These are phyloP conservation scores for Antheraea yamamai DNA, from an alignment of 2,888 invertebrate species.

Conservation along the genomic window DNA sequence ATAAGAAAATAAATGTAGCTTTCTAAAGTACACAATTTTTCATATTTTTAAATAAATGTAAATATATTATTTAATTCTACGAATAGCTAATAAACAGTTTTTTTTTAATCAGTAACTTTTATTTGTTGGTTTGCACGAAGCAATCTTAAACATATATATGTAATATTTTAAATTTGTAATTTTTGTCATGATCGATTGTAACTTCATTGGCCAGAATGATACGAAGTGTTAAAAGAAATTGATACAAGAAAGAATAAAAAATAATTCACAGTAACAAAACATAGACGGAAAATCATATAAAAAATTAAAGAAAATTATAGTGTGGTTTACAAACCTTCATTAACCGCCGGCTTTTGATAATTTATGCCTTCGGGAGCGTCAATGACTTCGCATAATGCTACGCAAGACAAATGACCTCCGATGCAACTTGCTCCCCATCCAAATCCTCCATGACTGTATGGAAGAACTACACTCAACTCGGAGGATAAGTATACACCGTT, in stretches of 20 bases:
- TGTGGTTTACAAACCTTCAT: conserved; percentile 54
- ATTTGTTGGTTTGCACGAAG: too few relatives aligned
- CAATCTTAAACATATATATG: too few relatives aligned
- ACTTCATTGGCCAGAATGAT: too few relatives aligned
- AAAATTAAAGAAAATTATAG: conserved; percentile 5
- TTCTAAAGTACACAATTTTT: too few relatives aligned
- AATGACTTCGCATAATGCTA: conserved; percentile 91
- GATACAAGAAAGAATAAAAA: neutral
- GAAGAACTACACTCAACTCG: conserved; percentile 87
- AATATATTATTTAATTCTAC: neutral
- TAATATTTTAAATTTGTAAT: too few relatives aligned
- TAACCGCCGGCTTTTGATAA: conserved; percentile 71
- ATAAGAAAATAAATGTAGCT: too few relatives aligned
- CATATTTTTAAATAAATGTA: too few relatives aligned
- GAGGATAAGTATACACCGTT: conserved; percentile 89
- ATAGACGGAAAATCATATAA: neutral
- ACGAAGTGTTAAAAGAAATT: too few relatives aligned
- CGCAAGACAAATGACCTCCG: conserved; percentile 88
- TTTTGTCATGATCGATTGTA: too few relatives aligned
- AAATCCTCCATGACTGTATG: conserved; percentile 87
- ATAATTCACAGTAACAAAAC: neutral
- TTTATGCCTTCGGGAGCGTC: conserved; percentile 85
- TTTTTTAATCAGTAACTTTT: neutral
- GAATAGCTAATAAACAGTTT: neutral
- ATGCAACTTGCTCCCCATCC: conserved; percentile 89